phyloP scores from a whole-genome alignment of 2,797 vertebrate species.

The Gadopsis bispinosus region DNA sequence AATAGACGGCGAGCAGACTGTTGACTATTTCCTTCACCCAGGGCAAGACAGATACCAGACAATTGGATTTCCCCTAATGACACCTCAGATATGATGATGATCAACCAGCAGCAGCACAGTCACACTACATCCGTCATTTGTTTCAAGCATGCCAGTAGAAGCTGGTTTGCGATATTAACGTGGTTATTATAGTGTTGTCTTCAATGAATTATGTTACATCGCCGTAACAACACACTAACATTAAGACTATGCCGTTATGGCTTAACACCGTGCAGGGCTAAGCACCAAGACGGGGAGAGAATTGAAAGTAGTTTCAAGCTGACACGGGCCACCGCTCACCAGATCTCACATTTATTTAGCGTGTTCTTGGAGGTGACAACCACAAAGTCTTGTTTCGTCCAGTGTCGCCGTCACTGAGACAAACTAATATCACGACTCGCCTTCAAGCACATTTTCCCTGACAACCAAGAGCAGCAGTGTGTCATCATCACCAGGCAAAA shows the following conservation, averaged over 20 bases:
- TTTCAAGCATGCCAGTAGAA: slow-evolving; percentile 6
- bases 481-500: slow-evolving; percentile 54
- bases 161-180: background rate
- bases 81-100: slow-evolving; percentile 41
- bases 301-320: slow-evolving; percentile 6
- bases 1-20: slow-evolving; percentile 41
- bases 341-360: background rate
- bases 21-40: slow-evolving; percentile 37
- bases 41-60: slow-evolving; percentile 21
- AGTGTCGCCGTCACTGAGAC: background rate
- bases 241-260: background rate
- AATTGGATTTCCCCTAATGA: slow-evolving; percentile 76
- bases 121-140: slow-evolving; percentile 35
- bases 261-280: background rate
- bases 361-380: background rate
- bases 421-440: background rate
- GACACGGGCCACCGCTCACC: background rate
- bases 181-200: background rate
- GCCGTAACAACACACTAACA: background rate
- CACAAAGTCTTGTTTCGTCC: background rate
- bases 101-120: slow-evolving; percentile 20
- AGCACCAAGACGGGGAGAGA: background rate
- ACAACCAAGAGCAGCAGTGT: slow-evolving; percentile 47
- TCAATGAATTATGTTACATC: background rate
- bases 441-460: slow-evolving; percentile 26